Percentiles rank a stretch among this genome's conserved stretches.
Evolutionary conservation across 2,888 invertebrate species (phyloP).

Genomic region (Thera britannica): DNA sequence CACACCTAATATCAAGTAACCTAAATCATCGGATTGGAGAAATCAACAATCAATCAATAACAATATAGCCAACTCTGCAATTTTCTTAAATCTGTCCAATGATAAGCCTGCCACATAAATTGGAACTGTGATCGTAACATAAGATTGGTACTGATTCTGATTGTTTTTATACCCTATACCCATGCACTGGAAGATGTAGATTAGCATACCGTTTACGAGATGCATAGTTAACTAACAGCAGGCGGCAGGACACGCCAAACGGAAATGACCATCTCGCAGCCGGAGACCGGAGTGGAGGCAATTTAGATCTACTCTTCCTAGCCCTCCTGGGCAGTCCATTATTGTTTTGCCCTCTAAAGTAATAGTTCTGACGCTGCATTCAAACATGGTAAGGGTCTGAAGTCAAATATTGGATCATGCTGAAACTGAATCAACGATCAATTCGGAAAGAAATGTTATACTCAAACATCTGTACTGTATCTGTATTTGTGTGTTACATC

Average conservation of each 20-base stretch:
- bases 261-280: conserved; percentile 72
- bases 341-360: conserved; percentile 38
- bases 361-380: conserved; percentile 20
- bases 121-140: neutral
- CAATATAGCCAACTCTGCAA: conserved; percentile 10
- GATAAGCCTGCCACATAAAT: conserved; percentile 2
- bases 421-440: neutral
- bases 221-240: conserved; percentile 55
- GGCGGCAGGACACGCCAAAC: conserved; percentile 56
- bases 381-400: conserved; percentile 3
- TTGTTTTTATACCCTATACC: conserved; percentile 23
- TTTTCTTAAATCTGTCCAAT: conserved; percentile 12
- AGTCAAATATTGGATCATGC: conserved; percentile 6
- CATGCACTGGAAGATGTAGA: conserved; percentile 30
- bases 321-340: conserved; percentile 49
- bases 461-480: too few relatives aligned
- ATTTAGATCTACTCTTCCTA: conserved; percentile 53
- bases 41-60: conserved; percentile 5
- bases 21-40: neutral
- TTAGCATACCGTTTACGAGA: conserved; percentile 30
- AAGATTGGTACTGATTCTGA: neutral
- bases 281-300: conserved; percentile 56
- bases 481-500: too few relatives aligned
- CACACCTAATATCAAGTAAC: too few relatives aligned
- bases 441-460: too few relatives aligned